phyloP scores from a whole-genome alignment of 2,113 vertebrate genomes.

The Lathamus discolor region DNA sequence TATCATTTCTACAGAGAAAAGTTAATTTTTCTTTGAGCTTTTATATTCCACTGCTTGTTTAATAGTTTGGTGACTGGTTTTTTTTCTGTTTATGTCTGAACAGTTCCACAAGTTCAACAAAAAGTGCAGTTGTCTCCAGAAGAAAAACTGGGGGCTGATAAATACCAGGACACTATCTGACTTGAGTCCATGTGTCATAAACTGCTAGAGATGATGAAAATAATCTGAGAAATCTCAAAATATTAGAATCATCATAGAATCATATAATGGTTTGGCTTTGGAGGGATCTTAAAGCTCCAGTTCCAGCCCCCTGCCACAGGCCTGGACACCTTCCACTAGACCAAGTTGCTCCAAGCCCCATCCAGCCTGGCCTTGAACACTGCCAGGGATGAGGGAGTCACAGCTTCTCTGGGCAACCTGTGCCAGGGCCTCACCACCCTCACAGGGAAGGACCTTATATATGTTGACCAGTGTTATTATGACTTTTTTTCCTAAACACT shows the following conservation, averaged over 20 bases:
- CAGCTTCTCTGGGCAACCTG: background rate
- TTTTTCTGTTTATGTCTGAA: background rate
- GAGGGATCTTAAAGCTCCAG: background rate
- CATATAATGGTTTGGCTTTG: background rate
- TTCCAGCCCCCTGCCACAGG: background rate
- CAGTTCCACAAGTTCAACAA: background rate
- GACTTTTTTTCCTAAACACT: background rate
- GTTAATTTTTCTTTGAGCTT: background rate
- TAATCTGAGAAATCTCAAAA: background rate
- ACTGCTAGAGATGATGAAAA: background rate
- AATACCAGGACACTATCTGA: background rate
- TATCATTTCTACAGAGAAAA: background rate
- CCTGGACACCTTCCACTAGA: background rate
- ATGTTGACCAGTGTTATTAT: background rate
- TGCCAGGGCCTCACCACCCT: background rate
- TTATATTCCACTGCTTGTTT: background rate
- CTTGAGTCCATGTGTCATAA: background rate
- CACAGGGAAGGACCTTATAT: background rate
- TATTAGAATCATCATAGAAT: background rate
- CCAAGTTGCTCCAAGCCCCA: background rate
- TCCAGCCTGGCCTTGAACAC: background rate
- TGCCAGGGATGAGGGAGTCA: background rate
- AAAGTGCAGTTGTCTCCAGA: background rate
- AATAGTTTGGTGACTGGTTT: background rate
- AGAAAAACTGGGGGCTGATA: background rate